phyloP scores from a whole-genome alignment of 2,888 invertebrate genomes.

The Netelia melanura region DNA sequence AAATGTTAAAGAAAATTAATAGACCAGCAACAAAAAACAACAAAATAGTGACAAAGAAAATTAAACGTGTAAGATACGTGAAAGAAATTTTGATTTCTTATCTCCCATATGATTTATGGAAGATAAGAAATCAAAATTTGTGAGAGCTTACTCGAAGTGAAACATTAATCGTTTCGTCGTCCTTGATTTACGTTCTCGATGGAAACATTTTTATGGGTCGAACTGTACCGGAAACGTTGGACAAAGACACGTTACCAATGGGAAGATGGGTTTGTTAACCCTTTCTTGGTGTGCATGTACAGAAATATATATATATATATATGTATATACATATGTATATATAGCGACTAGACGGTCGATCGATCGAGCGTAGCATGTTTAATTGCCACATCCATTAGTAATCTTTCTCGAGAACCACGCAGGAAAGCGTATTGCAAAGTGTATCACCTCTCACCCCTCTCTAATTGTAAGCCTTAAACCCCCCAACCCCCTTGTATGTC shows the following conservation, averaged over 20 bases:
- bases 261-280: conserved; percentile 75
- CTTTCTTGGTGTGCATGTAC: conserved; percentile 69
- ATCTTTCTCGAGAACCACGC: conserved; percentile 40
- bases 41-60: too few relatives aligned
- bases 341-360: conserved; percentile 67
- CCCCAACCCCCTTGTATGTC: background rate
- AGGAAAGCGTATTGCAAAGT: conserved; percentile 46
- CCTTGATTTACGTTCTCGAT: too few relatives aligned
- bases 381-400: conserved; percentile 66
- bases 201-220: too few relatives aligned
- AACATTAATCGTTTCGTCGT: too few relatives aligned
- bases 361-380: conserved; percentile 75
- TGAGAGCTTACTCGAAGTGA: too few relatives aligned
- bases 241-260: conserved; percentile 45
- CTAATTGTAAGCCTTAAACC: too few relatives aligned
- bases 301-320: conserved; percentile 60
- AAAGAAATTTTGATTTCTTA: too few relatives aligned
- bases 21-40: too few relatives aligned
- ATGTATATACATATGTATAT: conserved; percentile 49
- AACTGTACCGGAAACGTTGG: conserved; percentile 5
- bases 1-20: background rate
- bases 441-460: conserved; percentile 12
- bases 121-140: too few relatives aligned
- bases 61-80: too few relatives aligned
- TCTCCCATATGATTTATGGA: too few relatives aligned